phyloP scores from a whole-genome alignment of 2,113 vertebrate species.

The Heterochromis multidens region DNA sequence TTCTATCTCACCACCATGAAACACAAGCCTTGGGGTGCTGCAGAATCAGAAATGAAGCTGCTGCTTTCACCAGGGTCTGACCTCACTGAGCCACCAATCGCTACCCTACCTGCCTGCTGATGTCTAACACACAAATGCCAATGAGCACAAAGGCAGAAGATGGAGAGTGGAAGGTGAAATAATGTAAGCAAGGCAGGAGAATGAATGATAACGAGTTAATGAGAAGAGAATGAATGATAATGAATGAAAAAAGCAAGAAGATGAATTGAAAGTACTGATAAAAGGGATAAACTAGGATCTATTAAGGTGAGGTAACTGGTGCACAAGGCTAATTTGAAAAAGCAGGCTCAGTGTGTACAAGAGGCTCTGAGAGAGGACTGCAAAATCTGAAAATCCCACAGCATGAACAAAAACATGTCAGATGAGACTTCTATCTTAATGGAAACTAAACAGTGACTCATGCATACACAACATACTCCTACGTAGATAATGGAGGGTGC shows the following conservation, averaged over 20 bases:
- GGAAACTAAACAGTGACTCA: slow-evolving; percentile 59
- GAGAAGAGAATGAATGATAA: not conserved
- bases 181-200: not conserved
- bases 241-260: not conserved
- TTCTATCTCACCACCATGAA: slow-evolving; percentile 11
- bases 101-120: slow-evolving; percentile 59
- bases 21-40: slow-evolving; percentile 1
- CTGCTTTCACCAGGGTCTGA: slow-evolving; percentile 57
- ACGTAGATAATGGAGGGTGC: not conserved
- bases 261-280: not conserved
- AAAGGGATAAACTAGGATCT: not conserved
- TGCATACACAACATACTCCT: slow-evolving; percentile 20
- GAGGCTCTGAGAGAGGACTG: slow-evolving; percentile 43
- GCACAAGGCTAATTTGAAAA: slow-evolving; percentile 46
- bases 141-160: not conserved
- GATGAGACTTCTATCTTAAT: slow-evolving; percentile 51
- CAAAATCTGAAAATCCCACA: slow-evolving; percentile 60
- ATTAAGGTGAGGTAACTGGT: slow-evolving; percentile 1
- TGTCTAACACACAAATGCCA: slow-evolving; percentile 27
- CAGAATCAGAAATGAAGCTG: slow-evolving; percentile 69
- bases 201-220: not conserved
- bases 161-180: not conserved
- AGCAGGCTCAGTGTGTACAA: slow-evolving; percentile 39
- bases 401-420: slow-evolving; percentile 53
- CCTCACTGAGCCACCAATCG: slow-evolving; percentile 54